phyloP scores from a whole-genome alignment of 2,888 invertebrate genomes.

The Tolmerus cingulatus region DNA sequence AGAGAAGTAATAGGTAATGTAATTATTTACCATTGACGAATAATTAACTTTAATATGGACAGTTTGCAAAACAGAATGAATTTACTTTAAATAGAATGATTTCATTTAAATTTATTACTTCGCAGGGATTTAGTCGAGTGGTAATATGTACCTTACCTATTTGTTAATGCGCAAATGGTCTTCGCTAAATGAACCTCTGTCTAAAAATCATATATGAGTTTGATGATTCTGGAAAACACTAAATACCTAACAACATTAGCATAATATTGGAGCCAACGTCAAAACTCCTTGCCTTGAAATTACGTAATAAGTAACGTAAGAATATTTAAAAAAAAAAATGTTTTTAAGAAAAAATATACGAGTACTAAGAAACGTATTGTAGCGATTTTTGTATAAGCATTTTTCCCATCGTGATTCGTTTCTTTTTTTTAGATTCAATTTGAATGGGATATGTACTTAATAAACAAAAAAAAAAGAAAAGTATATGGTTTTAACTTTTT shows the following conservation, averaged over 20 bases:
- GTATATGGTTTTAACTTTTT: no score
- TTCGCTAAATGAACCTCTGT: neutral
- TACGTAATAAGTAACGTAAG: neutral
- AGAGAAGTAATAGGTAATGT: no score
- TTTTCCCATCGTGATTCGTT: neutral
- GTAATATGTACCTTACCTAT: no score
- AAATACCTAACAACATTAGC: neutral
- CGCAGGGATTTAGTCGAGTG: no score
- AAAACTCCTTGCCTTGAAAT: neutral
- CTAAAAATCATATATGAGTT: neutral
- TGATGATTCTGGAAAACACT: neutral
- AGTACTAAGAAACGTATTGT: neutral
- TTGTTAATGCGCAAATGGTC: neutral
- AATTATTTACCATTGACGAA: no score
- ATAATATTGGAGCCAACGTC: neutral
- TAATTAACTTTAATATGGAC: no score
- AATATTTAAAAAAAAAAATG: neutral
- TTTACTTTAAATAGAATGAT: no score
- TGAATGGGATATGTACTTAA: neutral
- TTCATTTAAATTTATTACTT: no score
- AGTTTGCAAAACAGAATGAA: no score
- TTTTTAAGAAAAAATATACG: neutral
- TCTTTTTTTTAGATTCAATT: neutral
- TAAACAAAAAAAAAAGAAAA: neutral
- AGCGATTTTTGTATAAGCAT: neutral